Conservation (phyloP, 2,113 vertebrate genomes). For the Sitta europaea region DNA sequence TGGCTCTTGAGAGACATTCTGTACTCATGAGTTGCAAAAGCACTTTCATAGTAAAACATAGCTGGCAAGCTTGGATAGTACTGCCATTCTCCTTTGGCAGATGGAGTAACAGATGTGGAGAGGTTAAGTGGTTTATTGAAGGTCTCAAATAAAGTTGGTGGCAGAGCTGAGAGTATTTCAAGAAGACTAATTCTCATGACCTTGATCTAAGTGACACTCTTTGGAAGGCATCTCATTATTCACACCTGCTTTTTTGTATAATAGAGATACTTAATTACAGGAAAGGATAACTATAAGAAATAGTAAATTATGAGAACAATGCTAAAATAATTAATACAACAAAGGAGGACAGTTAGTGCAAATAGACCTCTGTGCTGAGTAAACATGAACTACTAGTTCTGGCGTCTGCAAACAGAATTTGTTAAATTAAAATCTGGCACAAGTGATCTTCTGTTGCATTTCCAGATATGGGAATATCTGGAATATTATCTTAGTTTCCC, state of each 20-base stretch:
- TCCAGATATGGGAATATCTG: conserved; percentile 49
- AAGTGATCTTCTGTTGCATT: background rate
- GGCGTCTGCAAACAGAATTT: background rate
- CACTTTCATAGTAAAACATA: background rate
- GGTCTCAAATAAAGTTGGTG: background rate
- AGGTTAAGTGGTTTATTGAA: background rate
- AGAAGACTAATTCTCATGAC: background rate
- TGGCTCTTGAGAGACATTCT: background rate
- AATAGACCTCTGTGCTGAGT: background rate
- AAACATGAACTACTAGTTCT: background rate
- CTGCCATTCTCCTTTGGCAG: background rate
- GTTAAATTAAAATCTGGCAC: background rate
- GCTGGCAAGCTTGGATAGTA: background rate
- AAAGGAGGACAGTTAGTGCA: background rate
- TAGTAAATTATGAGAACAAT: background rate
- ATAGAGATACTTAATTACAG: background rate
- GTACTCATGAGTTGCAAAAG: background rate
- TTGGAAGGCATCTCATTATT: background rate
- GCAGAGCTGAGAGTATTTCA: background rate
- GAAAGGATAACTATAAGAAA: background rate
- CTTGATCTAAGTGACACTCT: background rate
- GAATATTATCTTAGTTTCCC: conserved; percentile 12
- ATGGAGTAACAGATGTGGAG: background rate
- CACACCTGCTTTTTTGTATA: background rate
- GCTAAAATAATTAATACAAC: background rate